Evolutionary conservation across 1,140 invertebrate species (phyloP), one percentile per base, ranked within the genome.

Genomic region (Rhagoletis pomonella): DNA sequence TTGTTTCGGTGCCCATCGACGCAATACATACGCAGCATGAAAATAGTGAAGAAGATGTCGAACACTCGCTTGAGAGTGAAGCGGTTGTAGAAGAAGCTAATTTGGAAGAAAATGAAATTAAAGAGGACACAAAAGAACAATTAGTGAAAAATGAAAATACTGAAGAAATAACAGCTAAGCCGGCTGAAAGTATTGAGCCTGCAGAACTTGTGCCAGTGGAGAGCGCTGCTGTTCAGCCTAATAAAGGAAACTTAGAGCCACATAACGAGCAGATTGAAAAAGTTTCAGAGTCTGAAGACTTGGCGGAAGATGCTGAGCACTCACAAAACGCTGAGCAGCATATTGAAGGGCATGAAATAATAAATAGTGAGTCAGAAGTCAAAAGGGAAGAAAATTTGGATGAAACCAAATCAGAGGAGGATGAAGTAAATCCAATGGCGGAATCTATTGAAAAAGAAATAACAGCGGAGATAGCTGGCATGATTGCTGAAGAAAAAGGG

Each of bases 311-410:
- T 62, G 39, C 44, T 50, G 14, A 7, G 9, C 4, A 44, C n/a
- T 39, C 39, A 19, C 47, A 87, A 47, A 81, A 1, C 9, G 10
- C 58, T 14, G 12, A 69, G 3, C n/a, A 85, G n/a, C 17, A 12
- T 39, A 62, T 7, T 85, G 77, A 85, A 85, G 44, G 42, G 39
- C 59, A 10, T 62, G 19, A 87, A 84, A 39, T 29, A 4, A 7
- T 50, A 5, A 67, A 73, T 85, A 77, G 14, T 50, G 67, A 64
- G 10, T 42, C n/a, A 47, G 42, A 42, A 65, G 29, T 17, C 39
- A 42, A 73, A 86, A 50, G 14, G n/a, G 44, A 59, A 73, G 87
- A 88, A 59, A 47, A 87, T 47, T 87, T 88, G 2, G 67, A 89
- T 29, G 86, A 69, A 39, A 67, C 19, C 0, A 58, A 73, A 87